Base-by-base conservation (phyloP, 2,113 vertebrate species). In the Corythornis cristatus region DNA sequence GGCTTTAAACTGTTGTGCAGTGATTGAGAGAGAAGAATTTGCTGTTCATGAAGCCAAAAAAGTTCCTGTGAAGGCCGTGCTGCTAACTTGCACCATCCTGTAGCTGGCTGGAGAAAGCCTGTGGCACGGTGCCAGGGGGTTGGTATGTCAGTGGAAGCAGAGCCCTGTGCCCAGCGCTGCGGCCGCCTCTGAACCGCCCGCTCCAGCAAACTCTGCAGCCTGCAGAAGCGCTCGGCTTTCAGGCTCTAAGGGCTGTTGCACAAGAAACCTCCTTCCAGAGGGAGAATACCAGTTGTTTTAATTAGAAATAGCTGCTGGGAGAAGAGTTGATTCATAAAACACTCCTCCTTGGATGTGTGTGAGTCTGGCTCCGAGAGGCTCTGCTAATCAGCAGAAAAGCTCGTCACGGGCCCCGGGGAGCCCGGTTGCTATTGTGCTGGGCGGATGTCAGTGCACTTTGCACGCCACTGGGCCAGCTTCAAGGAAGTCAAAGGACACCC, bases 221-320 rank as follows among this genome's bases (percentile, higher is more conserved):
- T 3, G 48, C n/a, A 1, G 3, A 9, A 67, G 9, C 65, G 68
- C 45, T 84, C 35, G 3, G 54, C 29, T 50, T 78, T 42, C 45
- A 43, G 90, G 33, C 88, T 84, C 12, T 20, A 35, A 76, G 77
- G 74, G 89, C 46, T 31, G 28, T 40, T 74, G 43, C 33, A 51
- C 56, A 82, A 77, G 64, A 60, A 37, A 13, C n/a, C 67, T 82
- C 40, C 22, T 87, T 87, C 45, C 83, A 81, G 71, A 50, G 58
- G 87, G 81, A 82, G 57, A 65, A 8, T 61, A 73, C 31, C 71
- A 54, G 33, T 71, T 88, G 20, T 11, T 58, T 83, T 84, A 85
- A 87, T 95, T 62, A 85, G 77, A 86, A 83, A 67, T 54, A 83
- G 89, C 61, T 92, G 83, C 66, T 81, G 78, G 78, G 71, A 89